phyloP scores from a whole-genome alignment of 1,140 invertebrate genomes.

The Paraescarpia echinospica region DNA sequence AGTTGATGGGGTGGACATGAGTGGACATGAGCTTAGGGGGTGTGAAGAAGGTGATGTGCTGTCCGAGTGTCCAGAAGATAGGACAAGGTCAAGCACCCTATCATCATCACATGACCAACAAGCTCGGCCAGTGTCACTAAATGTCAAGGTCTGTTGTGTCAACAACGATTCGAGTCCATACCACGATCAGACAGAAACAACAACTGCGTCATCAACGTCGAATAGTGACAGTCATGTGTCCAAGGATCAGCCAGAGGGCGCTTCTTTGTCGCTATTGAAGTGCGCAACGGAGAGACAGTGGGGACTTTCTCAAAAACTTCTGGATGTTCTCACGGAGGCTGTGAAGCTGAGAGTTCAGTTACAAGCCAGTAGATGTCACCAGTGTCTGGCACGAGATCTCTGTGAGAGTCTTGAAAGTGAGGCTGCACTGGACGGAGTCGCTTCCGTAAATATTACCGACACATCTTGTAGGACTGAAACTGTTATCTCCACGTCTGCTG shows the following conservation, averaged over 20 bases:
- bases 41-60: not conserved
- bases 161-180: not conserved
- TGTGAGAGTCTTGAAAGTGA: not conserved
- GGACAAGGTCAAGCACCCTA: not conserved
- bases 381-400: slow-evolving; percentile 46
- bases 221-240: not conserved
- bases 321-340: slow-evolving; percentile 64
- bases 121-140: too few relatives aligned
- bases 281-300: not conserved
- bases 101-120: too few relatives aligned
- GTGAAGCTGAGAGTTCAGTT: slow-evolving; percentile 67
- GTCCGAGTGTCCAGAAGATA: not conserved
- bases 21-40: not conserved
- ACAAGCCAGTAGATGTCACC: slow-evolving; percentile 69
- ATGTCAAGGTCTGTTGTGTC: not conserved
- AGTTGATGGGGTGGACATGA: not conserved
- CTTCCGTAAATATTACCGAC: not conserved
- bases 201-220: not conserved
- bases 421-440: not conserved
- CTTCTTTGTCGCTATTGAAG: not conserved
- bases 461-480: not conserved
- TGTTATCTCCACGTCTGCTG: not conserved
- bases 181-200: not conserved
- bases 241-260: not conserved
- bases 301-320: slow-evolving; percentile 11